Base-by-base conservation (phyloP, 30 jellyfish, hydroid and myxozoan genomes). In the Turritopsis dohrnii region DNA sequence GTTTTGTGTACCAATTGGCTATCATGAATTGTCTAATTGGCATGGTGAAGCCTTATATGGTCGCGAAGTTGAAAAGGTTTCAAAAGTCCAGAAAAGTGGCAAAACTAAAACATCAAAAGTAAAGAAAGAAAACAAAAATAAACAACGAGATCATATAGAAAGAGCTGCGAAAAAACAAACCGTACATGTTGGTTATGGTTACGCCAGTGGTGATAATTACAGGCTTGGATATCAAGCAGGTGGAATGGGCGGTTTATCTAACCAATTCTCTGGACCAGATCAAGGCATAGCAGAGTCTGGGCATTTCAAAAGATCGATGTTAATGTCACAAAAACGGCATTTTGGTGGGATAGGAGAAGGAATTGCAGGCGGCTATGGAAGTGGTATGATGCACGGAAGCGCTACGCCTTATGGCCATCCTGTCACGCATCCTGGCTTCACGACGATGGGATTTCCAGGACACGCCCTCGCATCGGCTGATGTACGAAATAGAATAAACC, bases 341-440 rank as follows among this genome's bases (percentile, higher is more conserved):
- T 79, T 79, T 53, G 79, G 79, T 79, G 83, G 83, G 22, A 69
- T 69, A 3, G 60, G 77, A 8, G 30, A 23, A 69, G 83, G 65
- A 24, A 30, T 27, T 22, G 77, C 30, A 4, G 77, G 77, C 30
- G 97, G 97, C 25, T 82, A 52, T 79, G 85, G 41, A 30, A 9
- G 28, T 19, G 77, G 77, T 69, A 18, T 21, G 16, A 21, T 30
- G 29, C 65, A 79, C 21, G 89, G 89, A 0, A 26, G 54, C 1
- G 96, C 97, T 20, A 84, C 93, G 75, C 96, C 98, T 18, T 87
- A 84, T 30, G 98, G 96, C 8, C 98, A 92, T 74, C 98, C 98
- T 18, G 98, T 92, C 21, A 92, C 98, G 17, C 98, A 92, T 74
- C 98, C 98, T 29, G 98, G 98, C 16, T 92, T 92, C 84, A 92